Evolutionary conservation across 2,888 invertebrate genomes (phyloP).

Genomic region (Hemaris fuciformis): DNA sequence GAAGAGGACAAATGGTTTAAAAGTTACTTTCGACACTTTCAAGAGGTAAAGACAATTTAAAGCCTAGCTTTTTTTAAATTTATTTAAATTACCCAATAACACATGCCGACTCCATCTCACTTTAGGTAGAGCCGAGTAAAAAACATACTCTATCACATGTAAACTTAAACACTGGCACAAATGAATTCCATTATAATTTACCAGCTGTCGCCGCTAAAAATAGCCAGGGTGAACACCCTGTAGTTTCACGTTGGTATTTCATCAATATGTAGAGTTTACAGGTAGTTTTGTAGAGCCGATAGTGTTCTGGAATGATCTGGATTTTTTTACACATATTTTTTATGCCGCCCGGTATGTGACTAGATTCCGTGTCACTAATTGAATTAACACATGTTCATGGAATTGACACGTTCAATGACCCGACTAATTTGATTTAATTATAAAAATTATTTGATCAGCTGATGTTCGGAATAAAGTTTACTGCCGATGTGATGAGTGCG

Average conservation of each 20-base stretch:
- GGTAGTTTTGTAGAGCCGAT: not conserved
- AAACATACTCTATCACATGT: conserved; percentile 3
- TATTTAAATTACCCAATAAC: not conserved
- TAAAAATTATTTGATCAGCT: not conserved
- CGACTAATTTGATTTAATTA: not conserved
- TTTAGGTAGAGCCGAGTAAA: conserved; percentile 1
- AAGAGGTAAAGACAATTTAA: not conserved
- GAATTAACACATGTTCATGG: not conserved
- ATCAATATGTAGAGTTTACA: not conserved
- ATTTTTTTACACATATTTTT: not conserved
- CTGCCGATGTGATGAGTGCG: not conserved
- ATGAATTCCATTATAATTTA: conserved; percentile 10
- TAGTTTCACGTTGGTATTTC: not conserved
- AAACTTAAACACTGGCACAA: conserved; percentile 8
- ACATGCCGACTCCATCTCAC: not conserved
- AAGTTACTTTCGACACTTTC: not conserved
- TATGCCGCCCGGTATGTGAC: not conserved
- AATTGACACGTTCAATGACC: not conserved
- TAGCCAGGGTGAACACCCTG: not conserved
- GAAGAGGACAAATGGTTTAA: not conserved
- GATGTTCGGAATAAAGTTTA: not conserved
- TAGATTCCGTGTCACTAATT: not conserved
- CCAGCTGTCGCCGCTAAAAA: conserved; percentile 4
- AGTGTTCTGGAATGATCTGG: not conserved
- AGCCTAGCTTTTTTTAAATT: not conserved